A percentile compares a stretch with the other conserved stretches of the same genome.
Conservation (phyloP, 2,888 invertebrate genomes). For the Eristalis arbustorum region DNA sequence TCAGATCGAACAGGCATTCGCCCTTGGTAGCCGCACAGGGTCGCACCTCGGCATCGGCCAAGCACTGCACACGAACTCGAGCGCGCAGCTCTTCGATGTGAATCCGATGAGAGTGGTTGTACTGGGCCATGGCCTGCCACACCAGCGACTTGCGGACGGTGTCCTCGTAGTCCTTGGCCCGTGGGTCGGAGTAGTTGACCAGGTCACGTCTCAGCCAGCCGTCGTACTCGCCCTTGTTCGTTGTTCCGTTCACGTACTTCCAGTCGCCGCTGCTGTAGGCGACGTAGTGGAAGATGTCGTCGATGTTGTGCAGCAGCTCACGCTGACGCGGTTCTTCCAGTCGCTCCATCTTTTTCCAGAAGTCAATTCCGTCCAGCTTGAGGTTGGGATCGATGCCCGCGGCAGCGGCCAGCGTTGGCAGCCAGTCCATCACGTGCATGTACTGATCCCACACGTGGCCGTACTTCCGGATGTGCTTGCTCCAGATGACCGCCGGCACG, state of each 20-base stretch:
- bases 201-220: constrained; percentile 69
- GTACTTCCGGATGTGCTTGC: constrained; percentile 82
- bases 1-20: constrained; percentile 82
- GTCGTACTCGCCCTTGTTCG: constrained; percentile 65
- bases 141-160: constrained; percentile 53
- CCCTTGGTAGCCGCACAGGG: constrained; percentile 74
- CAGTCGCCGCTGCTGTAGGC: constrained; percentile 68
- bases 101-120: constrained; percentile 74
- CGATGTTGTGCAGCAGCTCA: constrained; percentile 85
- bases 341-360: constrained; percentile 84
- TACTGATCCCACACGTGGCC: constrained; percentile 84
- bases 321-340: constrained; percentile 78
- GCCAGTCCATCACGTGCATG: constrained; percentile 91
- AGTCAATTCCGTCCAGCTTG: constrained; percentile 84
- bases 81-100: constrained; percentile 77
- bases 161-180: constrained; percentile 51
- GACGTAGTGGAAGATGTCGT: constrained; percentile 81
- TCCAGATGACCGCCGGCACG: constrained; percentile 89
- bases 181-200: constrained; percentile 59
- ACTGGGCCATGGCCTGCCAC: constrained; percentile 48
- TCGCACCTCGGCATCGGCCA: constrained; percentile 71
- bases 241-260: constrained; percentile 73
- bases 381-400: constrained; percentile 76
- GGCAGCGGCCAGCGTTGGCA: constrained; percentile 85
- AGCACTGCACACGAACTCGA: constrained; percentile 73